Evolutionary conservation across 1,140 invertebrate genomes (phyloP), one percentile per base, ranked within the genome.

Genomic region (Brachionus plicatilis): DNA sequence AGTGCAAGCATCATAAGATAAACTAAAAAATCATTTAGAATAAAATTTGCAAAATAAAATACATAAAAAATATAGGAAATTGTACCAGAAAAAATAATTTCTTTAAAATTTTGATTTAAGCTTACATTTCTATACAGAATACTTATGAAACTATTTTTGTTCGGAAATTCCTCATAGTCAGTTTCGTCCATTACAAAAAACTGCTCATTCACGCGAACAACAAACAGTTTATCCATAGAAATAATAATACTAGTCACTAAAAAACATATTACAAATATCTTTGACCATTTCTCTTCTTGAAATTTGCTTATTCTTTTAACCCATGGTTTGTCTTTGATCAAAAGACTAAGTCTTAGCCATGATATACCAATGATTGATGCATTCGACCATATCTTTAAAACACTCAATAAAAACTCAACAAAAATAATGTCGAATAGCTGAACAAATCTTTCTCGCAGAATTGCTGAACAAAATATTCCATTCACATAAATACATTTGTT

Each of bases 101-200:
- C 17, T 20, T 20, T 24, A 9, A 20, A 24, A n/a, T 20, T 9
- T 5, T 65, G 12, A 65, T n/a, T 29, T 17, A 17, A 17, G 11
- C 14, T 37, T 7, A 37, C 33, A 7, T 37, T 6, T 37, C 33
- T 37, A 37, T 37, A 37, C 4, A 12, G 14, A 11, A 12, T 65
- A 68, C 12, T 14, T 68, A 68, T 68, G n/a, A 68, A 68, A 14
- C 27, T 68, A 68, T 68, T 68, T 68, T 68, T 68, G n/a, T 68
- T 33, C 9, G 66, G 66, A 41, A 68, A 68, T 68, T 68, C 66
- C 0, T 68, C 66, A 68, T 68, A 68, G n/a, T 33, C 27, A 14
- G 12, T 12, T 68, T 68, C 66, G 33, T 68, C 66, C 29, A 68
- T 68, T 3, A 68, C 66, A 17, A 68, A 68, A 68, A n/a, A 29